phyloP scores from a whole-genome alignment of 2,113 vertebrate genomes.

The Neoarius graeffei region DNA sequence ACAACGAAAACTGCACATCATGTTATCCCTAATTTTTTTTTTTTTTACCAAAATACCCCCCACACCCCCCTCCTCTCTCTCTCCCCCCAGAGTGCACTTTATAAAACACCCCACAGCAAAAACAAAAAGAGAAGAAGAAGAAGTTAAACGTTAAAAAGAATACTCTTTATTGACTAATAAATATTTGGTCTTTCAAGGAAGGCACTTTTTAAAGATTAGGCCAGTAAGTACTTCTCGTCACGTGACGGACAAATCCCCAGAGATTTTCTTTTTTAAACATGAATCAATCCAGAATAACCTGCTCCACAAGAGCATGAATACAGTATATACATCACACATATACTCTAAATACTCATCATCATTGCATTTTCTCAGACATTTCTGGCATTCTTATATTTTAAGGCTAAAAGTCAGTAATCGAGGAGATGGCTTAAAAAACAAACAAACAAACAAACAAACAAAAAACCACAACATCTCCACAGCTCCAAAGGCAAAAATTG shows the following conservation, averaged over 20 bases:
- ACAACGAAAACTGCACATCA: neutral
- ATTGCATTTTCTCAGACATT: slow-evolving; percentile 2
- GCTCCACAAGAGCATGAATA: slow-evolving; percentile 55
- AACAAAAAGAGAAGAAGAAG: neutral
- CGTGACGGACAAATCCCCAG: slow-evolving; percentile 47
- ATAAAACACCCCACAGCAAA: neutral
- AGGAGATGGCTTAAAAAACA: slow-evolving; percentile 23
- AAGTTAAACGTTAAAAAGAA: slow-evolving; percentile 46
- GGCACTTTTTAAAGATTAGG: slow-evolving; percentile 57
- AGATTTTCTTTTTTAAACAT: slow-evolving; percentile 11
- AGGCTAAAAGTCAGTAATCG: slow-evolving; percentile 16
- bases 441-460: neutral
- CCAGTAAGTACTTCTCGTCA: slow-evolving; percentile 56
- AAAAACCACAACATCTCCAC: neutral
- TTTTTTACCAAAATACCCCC: no score
- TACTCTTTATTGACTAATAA: slow-evolving; percentile 59
- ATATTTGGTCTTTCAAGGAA: slow-evolving; percentile 63
- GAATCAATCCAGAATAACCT: slow-evolving; percentile 39
- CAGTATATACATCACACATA: slow-evolving; percentile 12
- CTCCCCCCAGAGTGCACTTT: neutral
- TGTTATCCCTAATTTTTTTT: neutral
- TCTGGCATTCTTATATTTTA: slow-evolving; percentile 27
- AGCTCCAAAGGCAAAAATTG: neutral
- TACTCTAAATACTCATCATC: neutral
- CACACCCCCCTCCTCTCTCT: neutral